Evolutionary conservation across 1,140 invertebrate genomes (phyloP).

Genomic region (Drosophila insularis): DNA sequence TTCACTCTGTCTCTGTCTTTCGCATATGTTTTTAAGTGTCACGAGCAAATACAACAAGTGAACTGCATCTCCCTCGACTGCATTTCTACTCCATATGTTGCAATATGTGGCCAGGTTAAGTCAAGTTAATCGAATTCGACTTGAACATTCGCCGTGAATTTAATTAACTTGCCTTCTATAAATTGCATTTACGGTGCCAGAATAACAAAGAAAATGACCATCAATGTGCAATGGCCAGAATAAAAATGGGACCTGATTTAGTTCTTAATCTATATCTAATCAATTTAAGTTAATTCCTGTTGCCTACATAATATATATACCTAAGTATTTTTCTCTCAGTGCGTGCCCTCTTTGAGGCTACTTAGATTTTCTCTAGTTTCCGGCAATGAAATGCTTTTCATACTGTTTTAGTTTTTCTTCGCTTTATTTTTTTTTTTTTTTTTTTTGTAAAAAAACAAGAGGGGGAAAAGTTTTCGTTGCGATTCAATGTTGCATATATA

Average conservation of each 20-base stretch:
- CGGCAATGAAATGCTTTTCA: conserved; percentile 14
- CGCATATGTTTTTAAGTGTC: conserved; percentile 75
- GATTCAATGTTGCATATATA: neutral
- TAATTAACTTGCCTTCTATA: conserved; percentile 56
- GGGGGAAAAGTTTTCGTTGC: conserved; percentile 3
- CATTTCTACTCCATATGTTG: neutral
- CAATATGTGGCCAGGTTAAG: conserved; percentile 27
- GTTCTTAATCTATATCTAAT: neutral
- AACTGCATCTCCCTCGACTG: conserved; percentile 40
- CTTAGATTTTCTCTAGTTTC: conserved; percentile 11
- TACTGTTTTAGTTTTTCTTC: neutral
- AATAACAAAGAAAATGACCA: conserved; percentile 37
- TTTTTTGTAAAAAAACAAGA: neutral
- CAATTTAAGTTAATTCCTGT: neutral
- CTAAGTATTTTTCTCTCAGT: conserved; percentile 8
- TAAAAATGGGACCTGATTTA: neutral
- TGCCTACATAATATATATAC: neutral
- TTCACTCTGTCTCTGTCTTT: neutral
- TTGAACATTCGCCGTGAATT: conserved; percentile 44
- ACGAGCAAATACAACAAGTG: conserved; percentile 63
- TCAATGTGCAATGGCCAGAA: neutral
- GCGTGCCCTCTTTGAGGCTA: conserved; percentile 1
- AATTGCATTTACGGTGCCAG: conserved; percentile 66
- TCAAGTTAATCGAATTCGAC: conserved; percentile 62
- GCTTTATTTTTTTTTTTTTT: neutral